Conservation (phyloP, 2,888 invertebrate species). For the Meganola albula region DNA sequence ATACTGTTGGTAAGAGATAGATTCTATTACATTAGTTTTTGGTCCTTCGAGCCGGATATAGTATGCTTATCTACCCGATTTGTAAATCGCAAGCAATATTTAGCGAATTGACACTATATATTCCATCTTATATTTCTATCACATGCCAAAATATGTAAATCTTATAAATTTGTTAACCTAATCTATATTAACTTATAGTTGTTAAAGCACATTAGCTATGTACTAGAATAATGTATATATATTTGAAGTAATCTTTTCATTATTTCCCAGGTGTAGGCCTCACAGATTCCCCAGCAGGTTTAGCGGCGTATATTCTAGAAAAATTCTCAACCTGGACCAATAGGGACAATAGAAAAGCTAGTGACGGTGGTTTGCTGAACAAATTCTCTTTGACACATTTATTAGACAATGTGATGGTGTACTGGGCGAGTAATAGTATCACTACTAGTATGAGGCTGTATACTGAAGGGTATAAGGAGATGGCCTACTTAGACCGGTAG, state of each 20-base stretch:
- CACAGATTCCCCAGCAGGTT: slow-evolving; percentile 87
- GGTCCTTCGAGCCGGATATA: too few relatives aligned
- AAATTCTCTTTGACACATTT: slow-evolving; percentile 57
- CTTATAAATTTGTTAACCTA: too few relatives aligned
- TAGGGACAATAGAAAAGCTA: slow-evolving; percentile 60
- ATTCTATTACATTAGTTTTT: neutral
- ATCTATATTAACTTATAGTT: too few relatives aligned
- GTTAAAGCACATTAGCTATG: too few relatives aligned
- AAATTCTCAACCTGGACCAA: slow-evolving; percentile 88
- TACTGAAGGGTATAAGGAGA: slow-evolving; percentile 71
- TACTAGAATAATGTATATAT: too few relatives aligned
- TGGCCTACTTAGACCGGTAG: slow-evolving; percentile 46
- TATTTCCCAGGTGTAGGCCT: slow-evolving; percentile 79
- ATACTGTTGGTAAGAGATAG: slow-evolving; percentile 79
- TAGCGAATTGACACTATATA: too few relatives aligned
- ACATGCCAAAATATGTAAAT: too few relatives aligned
- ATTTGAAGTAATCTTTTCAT: too few relatives aligned
- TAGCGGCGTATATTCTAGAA: slow-evolving; percentile 93
- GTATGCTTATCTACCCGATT: too few relatives aligned
- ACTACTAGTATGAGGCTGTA: slow-evolving; percentile 76
- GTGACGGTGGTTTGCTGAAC: slow-evolving; percentile 81
- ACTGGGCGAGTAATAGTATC: slow-evolving; percentile 70
- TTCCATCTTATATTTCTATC: too few relatives aligned
- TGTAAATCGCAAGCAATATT: too few relatives aligned
- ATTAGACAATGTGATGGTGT: slow-evolving; percentile 76